Conservation (phyloP, 2,888 invertebrate genomes). For the Stenolophus ochropezus region DNA sequence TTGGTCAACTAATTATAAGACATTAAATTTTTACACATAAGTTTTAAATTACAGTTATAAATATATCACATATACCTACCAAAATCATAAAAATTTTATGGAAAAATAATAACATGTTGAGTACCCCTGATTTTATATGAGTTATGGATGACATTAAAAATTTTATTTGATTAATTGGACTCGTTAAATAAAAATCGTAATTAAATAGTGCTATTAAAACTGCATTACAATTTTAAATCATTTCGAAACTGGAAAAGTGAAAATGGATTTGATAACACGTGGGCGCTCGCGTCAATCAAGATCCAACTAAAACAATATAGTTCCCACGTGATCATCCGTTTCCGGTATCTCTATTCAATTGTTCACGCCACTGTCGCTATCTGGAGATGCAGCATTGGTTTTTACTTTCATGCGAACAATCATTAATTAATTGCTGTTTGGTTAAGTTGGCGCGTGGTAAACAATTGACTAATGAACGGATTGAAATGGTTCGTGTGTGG, state of each 20-base stretch:
- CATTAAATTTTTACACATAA: conserved; percentile 10
- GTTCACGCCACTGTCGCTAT: conserved; percentile 32
- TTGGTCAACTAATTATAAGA: conserved; percentile 17
- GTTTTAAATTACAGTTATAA: conserved; percentile 18
- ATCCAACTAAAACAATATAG: conserved; percentile 8
- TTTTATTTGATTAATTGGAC: conserved; percentile 6
- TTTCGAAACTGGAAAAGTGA: background rate
- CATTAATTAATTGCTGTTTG: conserved; percentile 40
- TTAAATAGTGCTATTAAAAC: conserved; percentile 20
- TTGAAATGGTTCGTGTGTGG: conserved; percentile 20
- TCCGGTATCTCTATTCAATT: conserved; percentile 30
- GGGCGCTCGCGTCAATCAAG: conserved; percentile 26
- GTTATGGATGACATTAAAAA: conserved; percentile 19
- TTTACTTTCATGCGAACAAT: conserved; percentile 36
- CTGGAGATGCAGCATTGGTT: conserved; percentile 32
- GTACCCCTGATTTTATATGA: conserved; percentile 5
- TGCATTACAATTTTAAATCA: conserved; percentile 14
- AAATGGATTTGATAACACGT: background rate
- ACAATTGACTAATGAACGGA: conserved; percentile 30
- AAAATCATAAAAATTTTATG: background rate
- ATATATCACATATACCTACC: background rate
- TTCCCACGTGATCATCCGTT: conserved; percentile 25
- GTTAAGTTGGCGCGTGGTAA: conserved; percentile 24
- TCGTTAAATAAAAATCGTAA: conserved; percentile 21
- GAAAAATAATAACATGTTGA: conserved; percentile 8